These are phyloP conservation scores for Caenorhabditis becei DNA, from an alignment of 2,888 invertebrate species.

Conservation along the genomic window DNA sequence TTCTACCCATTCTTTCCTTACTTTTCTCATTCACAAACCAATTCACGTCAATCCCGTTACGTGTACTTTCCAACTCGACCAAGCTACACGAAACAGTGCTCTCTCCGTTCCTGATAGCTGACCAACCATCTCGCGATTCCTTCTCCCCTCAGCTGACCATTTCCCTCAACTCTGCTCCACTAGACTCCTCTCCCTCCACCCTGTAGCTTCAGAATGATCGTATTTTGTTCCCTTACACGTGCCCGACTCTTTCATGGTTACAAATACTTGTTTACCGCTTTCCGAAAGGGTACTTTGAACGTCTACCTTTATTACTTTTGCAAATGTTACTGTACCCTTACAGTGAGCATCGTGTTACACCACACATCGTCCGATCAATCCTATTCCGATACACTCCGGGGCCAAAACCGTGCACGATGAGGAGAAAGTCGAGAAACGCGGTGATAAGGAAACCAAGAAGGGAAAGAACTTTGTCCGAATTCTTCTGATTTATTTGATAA, in stretches of 20 bases:
- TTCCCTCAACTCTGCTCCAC: conserved; percentile 35
- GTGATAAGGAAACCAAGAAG: conserved; percentile 27
- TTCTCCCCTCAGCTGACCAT: conserved; percentile 26
- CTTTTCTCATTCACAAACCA: too few species aligned
- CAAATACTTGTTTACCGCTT: background rate
- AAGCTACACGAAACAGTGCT: background rate
- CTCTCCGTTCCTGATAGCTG: conserved; percentile 22
- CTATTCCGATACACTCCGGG: background rate
- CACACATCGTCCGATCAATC: background rate
- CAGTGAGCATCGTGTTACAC: background rate
- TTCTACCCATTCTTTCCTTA: too few species aligned
- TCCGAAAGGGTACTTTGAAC: too few species aligned
- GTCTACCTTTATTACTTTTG: too few species aligned
- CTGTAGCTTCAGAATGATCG: conserved; percentile 2
- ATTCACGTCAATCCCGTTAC: too few species aligned
- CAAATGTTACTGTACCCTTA: too few species aligned
- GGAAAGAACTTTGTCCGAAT: conserved; percentile 53
- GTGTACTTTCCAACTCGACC: background rate
- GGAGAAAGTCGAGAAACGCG: conserved; percentile 32
- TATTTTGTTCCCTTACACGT: background rate
- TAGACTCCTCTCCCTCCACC: conserved; percentile 28
- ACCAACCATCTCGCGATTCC: conserved; percentile 15
- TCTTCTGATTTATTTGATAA: conserved; percentile 54
- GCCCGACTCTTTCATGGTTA: background rate
- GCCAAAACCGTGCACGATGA: too few species aligned